phyloP scores from a whole-genome alignment of 2,797 vertebrate species.

The Malacoraja senta region DNA sequence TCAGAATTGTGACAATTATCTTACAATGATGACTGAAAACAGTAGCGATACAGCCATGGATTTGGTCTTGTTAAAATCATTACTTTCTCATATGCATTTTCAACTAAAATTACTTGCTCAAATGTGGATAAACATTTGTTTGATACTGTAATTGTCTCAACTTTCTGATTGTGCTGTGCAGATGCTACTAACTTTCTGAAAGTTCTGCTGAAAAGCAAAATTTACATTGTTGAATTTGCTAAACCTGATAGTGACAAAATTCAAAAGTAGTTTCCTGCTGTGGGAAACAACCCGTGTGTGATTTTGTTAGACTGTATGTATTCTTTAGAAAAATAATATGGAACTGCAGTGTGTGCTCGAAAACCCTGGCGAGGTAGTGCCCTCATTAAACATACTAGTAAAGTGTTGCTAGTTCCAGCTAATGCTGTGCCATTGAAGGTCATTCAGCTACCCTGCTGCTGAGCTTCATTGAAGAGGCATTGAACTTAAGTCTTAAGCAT shows the following conservation, averaged over 20 bases:
- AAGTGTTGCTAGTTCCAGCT: slow-evolving; percentile 1
- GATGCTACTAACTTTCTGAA: neutral
- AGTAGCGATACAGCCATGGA: neutral
- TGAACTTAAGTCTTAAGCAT: slow-evolving; percentile 40
- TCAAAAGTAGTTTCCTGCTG: neutral
- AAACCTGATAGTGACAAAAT: neutral
- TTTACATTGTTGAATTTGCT: neutral
- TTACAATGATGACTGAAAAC: neutral
- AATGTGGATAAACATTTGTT: too few relatives aligned
- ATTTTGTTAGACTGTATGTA: neutral
- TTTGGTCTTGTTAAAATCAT: too few relatives aligned
- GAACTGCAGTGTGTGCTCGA: neutral
- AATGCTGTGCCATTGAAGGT: slow-evolving; percentile 41
- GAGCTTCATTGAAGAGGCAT: slow-evolving; percentile 37
- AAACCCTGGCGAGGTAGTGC: slow-evolving; percentile 33
- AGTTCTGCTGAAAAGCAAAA: neutral
- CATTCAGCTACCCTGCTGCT: slow-evolving; percentile 39
- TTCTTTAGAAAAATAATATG: slow-evolving; percentile 2
- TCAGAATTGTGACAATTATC: neutral
- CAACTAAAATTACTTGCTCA: too few relatives aligned
- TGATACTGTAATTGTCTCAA: too few relatives aligned
- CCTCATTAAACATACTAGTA: slow-evolving; percentile 40
- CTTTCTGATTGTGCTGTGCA: neutral
- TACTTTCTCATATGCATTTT: too few relatives aligned
- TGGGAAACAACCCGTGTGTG: neutral